phyloP scores from a whole-genome alignment of 2,797 vertebrate genomes.

The Cynopterus sphinx region DNA sequence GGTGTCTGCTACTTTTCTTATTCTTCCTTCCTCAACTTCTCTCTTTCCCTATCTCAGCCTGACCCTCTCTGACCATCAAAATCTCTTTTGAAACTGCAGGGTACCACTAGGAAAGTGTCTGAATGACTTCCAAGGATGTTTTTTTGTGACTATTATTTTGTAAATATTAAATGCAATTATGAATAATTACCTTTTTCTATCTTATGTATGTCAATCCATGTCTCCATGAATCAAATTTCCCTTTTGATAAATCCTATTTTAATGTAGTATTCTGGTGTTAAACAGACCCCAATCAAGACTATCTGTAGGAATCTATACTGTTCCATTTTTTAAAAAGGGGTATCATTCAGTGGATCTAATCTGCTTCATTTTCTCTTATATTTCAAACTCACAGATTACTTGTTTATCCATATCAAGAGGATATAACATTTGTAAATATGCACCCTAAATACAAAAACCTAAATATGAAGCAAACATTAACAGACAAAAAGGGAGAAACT shows the following conservation, averaged over 20 bases:
- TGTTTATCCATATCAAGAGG: not conserved
- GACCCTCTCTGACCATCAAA: not conserved
- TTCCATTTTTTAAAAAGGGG: not conserved
- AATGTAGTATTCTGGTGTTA: not conserved
- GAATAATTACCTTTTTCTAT: not conserved
- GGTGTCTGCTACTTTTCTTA: not conserved
- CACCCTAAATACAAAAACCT: not conserved
- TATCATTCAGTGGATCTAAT: not conserved
- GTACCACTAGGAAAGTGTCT: not conserved
- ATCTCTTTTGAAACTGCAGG: not conserved
- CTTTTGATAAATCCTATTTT: not conserved
- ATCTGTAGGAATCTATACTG: not conserved
- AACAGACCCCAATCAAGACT: not conserved
- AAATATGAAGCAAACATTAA: not conserved
- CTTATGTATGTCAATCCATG: not conserved
- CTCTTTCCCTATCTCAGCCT: not conserved
- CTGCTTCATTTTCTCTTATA: not conserved
- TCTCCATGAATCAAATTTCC: not conserved
- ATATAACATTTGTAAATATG: not conserved
- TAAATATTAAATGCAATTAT: not conserved
- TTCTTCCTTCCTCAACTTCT: not conserved
- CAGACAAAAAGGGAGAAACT: not conserved
- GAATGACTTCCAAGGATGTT: not conserved
- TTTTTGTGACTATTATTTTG: not conserved
- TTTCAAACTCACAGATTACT: not conserved